Evolutionary conservation across 2,113 vertebrate species (phyloP), one percentile per base, ranked within the genome.

Genomic region (Dipodomys ordii): DNA sequence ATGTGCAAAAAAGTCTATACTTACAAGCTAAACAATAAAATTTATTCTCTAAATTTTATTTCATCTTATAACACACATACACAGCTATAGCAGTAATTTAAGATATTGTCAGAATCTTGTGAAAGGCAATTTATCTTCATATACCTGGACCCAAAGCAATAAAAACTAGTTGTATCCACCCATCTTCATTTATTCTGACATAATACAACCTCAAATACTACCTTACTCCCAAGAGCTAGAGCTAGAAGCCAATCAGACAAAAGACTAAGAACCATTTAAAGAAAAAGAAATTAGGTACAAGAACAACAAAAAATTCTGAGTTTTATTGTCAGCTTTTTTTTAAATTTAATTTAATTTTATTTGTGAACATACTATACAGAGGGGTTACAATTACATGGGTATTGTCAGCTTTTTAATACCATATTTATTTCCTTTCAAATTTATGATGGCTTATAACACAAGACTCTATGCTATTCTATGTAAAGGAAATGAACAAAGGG

Each of bases 31-130:
- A 2, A 89, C 0, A 67, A 4, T 5, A 71, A 74, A 90, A 10
- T 49, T 5, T 88, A 44, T 81, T 27, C 44, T 76, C 7, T 91
- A 86, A 83, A 93, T 46, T 80, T 96, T 65, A 9, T 62, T 13
- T 77, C 27, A 73, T 5, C 5, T 77, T 49, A 32, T 1, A 91
- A 74, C 16, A 83, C 83, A 93, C 83, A 20, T 68, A 86, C 2
- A 85, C 0, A 79, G 65, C 0, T 2, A 88, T 1, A 84, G 11
- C 18, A 49, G 49, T 57, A 84, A 53, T n/a, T 87, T 10, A 46
- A 92, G 30, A 39, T 0, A 81, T 20, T 35, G 8, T 3, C 16
- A 72, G 23, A 77, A 86, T 30, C 18, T 80, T 19, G 92, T 4
- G 6, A 53, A 88, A 72, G 28, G 67, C 0, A 84, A 13, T 0